Evolutionary conservation across 2,888 invertebrate species (phyloP), one percentile per base, ranked within the genome.

Genomic region (Chaetogeoica ovagalla): DNA sequence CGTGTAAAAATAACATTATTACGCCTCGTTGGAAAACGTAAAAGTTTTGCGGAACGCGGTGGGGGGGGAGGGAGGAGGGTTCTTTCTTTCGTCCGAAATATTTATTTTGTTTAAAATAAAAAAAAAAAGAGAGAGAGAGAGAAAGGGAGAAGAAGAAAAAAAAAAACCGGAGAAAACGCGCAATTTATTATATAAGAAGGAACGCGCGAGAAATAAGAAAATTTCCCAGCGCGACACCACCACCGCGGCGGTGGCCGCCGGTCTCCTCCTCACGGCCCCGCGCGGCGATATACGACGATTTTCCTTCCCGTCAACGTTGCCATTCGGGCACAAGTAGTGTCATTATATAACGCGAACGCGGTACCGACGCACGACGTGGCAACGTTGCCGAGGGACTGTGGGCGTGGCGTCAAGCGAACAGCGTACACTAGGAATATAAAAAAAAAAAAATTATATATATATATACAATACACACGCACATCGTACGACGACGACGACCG

Each of bases 281-380:
- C 15, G 43, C 7, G 8, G 48, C 30, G 30, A 30, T 30, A 48
- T 70, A 79, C 69, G 70, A 79, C 69, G 70, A 63, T 79, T 79
- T 79, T 79, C 70, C 68, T 62, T 70, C 39, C n/a, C 57, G 6
- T 15, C 77, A 23, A 62, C 23, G 79, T 79, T 79, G 79, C 79
- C 79, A 63, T 79, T 79, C 23, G 62, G 43, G 63, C 79, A 52
- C 6, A 15, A 39, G 17, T 23, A 57, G 79, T 65, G 70, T 71
- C 79, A 65, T 79, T 79, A 79, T 79, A 79, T 79, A 79, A 79
- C 79, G 43, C 21, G 57, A 69, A 77, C 57, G 70, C 71, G 71
- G 79, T 52, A 71, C 52, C 71, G 23, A 21, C 8, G 70, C 71
- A 79, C 63, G 23, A 79, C 63, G 39, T 71, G 79, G 79, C 79